A percentile compares a stretch with the other conserved stretches of the same genome.
phyloP scores from a whole-genome alignment of 2,113 vertebrate species.

The Cairina moschata region DNA sequence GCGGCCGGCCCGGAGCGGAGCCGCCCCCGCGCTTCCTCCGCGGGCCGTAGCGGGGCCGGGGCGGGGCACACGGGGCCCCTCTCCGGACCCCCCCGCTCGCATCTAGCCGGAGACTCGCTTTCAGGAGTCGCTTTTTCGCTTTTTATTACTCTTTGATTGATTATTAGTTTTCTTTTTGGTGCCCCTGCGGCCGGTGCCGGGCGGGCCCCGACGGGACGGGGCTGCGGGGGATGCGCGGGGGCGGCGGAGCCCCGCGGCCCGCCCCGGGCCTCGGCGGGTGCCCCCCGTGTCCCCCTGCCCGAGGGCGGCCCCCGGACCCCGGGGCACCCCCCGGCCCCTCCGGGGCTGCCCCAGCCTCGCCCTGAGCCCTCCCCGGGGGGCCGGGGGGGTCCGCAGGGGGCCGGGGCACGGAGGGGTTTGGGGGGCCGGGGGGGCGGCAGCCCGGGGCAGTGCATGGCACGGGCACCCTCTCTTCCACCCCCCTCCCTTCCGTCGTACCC shows the following conservation, averaged over 20 bases:
- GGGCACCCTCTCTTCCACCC: background rate
- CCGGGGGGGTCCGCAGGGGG: background rate
- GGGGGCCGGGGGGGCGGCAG: background rate
- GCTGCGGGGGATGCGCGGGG: background rate
- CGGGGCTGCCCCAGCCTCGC: background rate
- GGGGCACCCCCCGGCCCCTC: background rate
- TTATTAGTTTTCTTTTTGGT: background rate
- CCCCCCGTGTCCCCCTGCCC: background rate
- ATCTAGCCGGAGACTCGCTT: too few relatives aligned
- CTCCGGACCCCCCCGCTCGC: background rate
- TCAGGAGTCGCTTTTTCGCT: too few relatives aligned
- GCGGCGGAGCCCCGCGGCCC: background rate
- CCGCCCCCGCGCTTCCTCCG: background rate
- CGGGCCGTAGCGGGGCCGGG: background rate
- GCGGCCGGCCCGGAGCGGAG: background rate
- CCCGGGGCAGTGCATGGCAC: background rate
- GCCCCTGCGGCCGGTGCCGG: background rate
- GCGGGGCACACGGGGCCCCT: too few relatives aligned
- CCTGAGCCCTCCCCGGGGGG: background rate
- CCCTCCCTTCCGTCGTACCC: background rate
- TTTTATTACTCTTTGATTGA: too few relatives aligned
- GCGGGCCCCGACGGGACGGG: background rate
- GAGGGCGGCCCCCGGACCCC: background rate
- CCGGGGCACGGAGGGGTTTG: background rate
- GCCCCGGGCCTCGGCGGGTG: background rate